Percentiles rank a stretch among this genome's conserved stretches.
Conservation (phyloP, 2,113 vertebrate species). For the Recurvirostra avosetta region DNA sequence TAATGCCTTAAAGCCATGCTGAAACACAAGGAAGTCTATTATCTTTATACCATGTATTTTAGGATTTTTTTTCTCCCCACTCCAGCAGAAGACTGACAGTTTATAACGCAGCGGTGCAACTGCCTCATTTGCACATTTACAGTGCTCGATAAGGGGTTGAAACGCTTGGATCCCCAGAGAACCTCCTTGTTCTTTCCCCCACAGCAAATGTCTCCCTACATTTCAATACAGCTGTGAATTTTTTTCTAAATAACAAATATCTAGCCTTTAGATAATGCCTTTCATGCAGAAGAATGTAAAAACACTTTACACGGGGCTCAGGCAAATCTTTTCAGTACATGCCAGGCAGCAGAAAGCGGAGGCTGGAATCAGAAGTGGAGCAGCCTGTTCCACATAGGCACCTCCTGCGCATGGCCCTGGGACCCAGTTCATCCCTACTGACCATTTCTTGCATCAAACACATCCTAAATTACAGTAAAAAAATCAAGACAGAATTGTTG, state of each 20-base stretch:
- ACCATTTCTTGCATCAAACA: not conserved
- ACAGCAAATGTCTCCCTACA: not conserved
- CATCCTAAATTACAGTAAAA: not conserved
- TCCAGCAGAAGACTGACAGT: not conserved
- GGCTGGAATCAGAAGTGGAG: not conserved
- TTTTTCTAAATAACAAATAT: not conserved
- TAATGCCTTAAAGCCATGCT: not conserved
- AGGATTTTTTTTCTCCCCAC: not conserved
- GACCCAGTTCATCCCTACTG: not conserved
- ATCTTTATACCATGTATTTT: not conserved
- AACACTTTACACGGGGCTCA: not conserved
- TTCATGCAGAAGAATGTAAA: not conserved
- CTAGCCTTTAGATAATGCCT: not conserved
- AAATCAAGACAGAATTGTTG: not conserved
- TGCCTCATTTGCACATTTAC: not conserved
- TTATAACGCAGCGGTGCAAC: not conserved
- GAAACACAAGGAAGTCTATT: not conserved
- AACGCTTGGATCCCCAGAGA: not conserved
- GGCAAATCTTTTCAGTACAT: not conserved
- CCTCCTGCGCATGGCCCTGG: not conserved
- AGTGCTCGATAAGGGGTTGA: not conserved
- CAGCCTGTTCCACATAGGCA: not conserved
- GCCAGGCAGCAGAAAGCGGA: not conserved
- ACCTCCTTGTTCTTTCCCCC: not conserved
- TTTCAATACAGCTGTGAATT: not conserved